Base-by-base conservation (phyloP, 1,140 invertebrate species). In the Rhopalosiphum maidis region DNA sequence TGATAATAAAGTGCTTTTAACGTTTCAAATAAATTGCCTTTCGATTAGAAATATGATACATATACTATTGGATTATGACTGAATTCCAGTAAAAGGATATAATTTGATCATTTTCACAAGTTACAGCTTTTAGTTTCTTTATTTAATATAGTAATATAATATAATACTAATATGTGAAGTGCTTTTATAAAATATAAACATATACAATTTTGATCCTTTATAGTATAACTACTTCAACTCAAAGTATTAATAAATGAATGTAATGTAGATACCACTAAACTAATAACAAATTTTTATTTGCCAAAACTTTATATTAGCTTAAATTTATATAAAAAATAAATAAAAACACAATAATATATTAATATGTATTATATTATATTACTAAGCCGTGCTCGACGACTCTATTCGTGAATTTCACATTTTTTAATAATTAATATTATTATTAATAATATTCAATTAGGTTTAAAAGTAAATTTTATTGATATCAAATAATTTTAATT, bases 31-130 rank as follows among this genome's bases (percentile, higher is more conserved):
- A 68, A n/a, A 25, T 68, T 68, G 4, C 30, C 9, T 30, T n/a
- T n/a, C n/a, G 60, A 77, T 77, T n/a, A n/a, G n/a, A 77, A 77
- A 77, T 77, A 77, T n/a, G 60, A 77, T 77, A 77, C 60, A 60
- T 4, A 35, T 18, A 60, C 30, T 60, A 77, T 5, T 77, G 30
- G 15, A 35, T 77, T 77, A 77, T 77, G 60, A 77, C n/a, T 35
- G 30, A 77, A 77, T 77, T 18, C 15, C 4, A 77, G n/a, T 77
- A 77, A 77, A 77, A 77, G 30, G 30, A 35, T 6, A 77, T n/a
- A 18, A n/a, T 77, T 77, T 77, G 60, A 77, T 77, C 4, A 77
- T 77, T 77, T 77, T 77, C 60, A 18, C 15, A 77, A 30, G 60
- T 68, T 68, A 68, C 9, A 30, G n/a, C n/a, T n/a, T 1, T n/a